A percentile compares a stretch with the other conserved stretches of the same genome.
phyloP scores from a whole-genome alignment of 2,888 invertebrate genomes.

The Bruchidius siliquastri region DNA sequence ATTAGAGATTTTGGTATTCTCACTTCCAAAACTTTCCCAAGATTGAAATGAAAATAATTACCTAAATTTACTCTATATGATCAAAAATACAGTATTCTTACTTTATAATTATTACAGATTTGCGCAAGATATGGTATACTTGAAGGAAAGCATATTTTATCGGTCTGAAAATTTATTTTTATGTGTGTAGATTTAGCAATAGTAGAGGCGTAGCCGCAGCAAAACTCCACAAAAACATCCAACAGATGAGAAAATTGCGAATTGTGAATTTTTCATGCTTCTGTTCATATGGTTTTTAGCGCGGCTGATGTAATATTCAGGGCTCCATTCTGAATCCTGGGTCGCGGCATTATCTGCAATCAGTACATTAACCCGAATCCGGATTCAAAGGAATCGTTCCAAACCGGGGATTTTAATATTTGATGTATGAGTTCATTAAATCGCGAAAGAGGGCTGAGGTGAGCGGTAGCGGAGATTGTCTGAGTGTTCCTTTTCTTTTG shows the following conservation, averaged over 20 bases:
- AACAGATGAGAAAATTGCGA: not conserved
- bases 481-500: not conserved
- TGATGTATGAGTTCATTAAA: not conserved
- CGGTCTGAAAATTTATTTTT: too few relatives aligned
- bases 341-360: not conserved
- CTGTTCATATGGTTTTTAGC: not conserved
- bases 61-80: too few relatives aligned
- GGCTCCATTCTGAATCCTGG: not conserved
- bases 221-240: not conserved
- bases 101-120: too few relatives aligned
- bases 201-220: not conserved
- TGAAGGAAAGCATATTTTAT: too few relatives aligned
- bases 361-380: not conserved
- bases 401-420: not conserved
- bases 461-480: not conserved
- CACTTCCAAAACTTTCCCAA: too few relatives aligned
- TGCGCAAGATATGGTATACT: too few relatives aligned
- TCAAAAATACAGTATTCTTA: too few relatives aligned
- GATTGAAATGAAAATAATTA: too few relatives aligned
- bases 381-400: not conserved
- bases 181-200: too few relatives aligned
- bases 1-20: too few relatives aligned
- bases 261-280: not conserved
- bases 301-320: not conserved
- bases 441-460: not conserved